Base-by-base conservation (phyloP, 2,113 vertebrate genomes). In the Vidua chalybeata region DNA sequence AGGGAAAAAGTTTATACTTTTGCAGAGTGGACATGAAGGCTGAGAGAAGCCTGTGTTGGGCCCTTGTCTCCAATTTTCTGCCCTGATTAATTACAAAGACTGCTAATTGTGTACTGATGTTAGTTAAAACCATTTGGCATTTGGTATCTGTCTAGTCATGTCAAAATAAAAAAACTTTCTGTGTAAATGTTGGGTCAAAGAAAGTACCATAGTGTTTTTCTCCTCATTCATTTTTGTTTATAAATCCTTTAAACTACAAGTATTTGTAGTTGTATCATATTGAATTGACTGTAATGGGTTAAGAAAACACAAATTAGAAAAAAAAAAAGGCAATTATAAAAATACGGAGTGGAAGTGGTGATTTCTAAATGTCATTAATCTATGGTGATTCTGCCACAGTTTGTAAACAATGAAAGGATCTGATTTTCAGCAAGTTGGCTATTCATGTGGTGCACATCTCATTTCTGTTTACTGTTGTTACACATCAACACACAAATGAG, bases 71-170 rank as follows among this genome's bases (percentile, higher is more conserved):
- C 98, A 97, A 98, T 98, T 98, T 98, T 98, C 98, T 98, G 98
- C 98, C 98, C 98, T 98, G 98, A 98, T 98, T 98, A 98, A 98
- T 98, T 97, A 98, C 98, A 98, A 98, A 98, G 98, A 96, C 96
- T 97, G 93, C 91, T 98, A 98, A 97, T 96, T 98, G 97, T 75
- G 67, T 97, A 97, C 96, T 97, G 97, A 98, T 76, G 97, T 96
- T 97, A 98, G 97, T 97, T 97, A 96, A 98, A 98, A 97, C 90
- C 96, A 91, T 96, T 97, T 97, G 97, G 94, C 96, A 91, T 98
- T 97, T 91, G 74, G 69, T 91, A 96, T 98, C 95, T 97, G 97
- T 97, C 97, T 97, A 87, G 95, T 96, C 96, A 96, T 79, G 96
- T 97, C 97, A 97, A 95, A 98, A 98, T 97, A 97, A 97, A 97